Conservation (phyloP, 2,888 invertebrate genomes). For the Marasmarcha lunaedactyla region DNA sequence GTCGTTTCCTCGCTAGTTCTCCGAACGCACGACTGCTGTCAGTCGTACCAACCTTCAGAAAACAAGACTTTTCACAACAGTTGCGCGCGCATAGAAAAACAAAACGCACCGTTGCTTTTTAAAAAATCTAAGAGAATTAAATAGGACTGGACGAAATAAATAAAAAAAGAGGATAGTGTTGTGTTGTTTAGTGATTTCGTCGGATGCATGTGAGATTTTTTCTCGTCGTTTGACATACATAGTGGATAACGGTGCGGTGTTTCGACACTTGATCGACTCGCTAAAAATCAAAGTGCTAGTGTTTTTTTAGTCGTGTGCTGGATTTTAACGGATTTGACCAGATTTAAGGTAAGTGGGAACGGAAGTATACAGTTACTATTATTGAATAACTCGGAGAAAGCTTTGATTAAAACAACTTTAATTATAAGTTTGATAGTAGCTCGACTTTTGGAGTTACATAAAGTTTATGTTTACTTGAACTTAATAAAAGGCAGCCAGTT, state of each 20-base stretch:
- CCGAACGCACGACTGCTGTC: conserved; percentile 31
- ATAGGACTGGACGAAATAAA: conserved; percentile 3
- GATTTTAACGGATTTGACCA: conserved; percentile 67
- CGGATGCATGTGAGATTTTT: conserved; percentile 41
- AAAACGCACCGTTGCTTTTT: conserved; percentile 15
- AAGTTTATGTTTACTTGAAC: too few species aligned
- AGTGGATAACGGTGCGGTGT: conserved; percentile 61
- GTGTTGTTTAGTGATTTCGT: conserved; percentile 25
- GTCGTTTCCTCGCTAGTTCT: conserved; percentile 55
- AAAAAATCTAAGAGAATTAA: not conserved
- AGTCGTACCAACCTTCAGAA: conserved; percentile 26
- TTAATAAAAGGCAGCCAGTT: too few species aligned
- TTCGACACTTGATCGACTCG: conserved; percentile 58
- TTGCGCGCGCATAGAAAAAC: conserved; percentile 30
- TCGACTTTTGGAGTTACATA: too few species aligned
- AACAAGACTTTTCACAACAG: conserved; percentile 19
- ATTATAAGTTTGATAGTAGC: conserved; percentile 10
- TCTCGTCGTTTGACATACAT: conserved; percentile 53
- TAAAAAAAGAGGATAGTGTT: conserved; percentile 23
- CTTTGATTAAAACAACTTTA: conserved; percentile 25
- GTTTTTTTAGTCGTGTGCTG: conserved; percentile 54
- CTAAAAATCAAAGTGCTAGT: conserved; percentile 62
- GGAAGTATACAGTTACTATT: conserved; percentile 60
- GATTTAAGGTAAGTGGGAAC: conserved; percentile 55
- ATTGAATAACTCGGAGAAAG: conserved; percentile 59